Conservation (phyloP, 2,113 vertebrate species). For the Oryzias curvinotus region DNA sequence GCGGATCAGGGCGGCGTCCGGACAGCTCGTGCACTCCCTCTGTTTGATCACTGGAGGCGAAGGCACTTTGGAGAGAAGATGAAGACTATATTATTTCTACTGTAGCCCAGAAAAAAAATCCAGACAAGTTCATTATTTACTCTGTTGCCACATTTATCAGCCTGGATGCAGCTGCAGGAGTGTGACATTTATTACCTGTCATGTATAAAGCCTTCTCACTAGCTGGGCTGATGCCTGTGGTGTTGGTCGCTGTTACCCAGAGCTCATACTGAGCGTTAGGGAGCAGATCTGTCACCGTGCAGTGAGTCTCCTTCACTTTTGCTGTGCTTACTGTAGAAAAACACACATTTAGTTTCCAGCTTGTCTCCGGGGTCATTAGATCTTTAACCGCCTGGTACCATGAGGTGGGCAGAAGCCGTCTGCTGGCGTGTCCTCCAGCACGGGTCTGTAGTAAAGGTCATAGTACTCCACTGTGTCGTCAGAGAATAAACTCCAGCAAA, state of each 20-base stretch:
- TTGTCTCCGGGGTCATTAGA: neutral
- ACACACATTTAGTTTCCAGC: slow-evolving; percentile 1
- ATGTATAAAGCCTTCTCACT: slow-evolving; percentile 89
- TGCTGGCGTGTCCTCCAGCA: slow-evolving; percentile 71
- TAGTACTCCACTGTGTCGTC: slow-evolving; percentile 92
- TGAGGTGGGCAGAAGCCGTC: slow-evolving; percentile 57
- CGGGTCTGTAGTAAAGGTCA: slow-evolving; percentile 83
- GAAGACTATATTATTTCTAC: neutral
- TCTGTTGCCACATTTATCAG: neutral
- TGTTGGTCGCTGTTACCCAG: slow-evolving; percentile 91
- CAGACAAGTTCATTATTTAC: slow-evolving; percentile 1
- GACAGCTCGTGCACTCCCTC: slow-evolving; percentile 82
- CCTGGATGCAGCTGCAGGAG: neutral
- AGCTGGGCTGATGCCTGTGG: slow-evolving; percentile 84
- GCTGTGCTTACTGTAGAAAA: slow-evolving; percentile 75
- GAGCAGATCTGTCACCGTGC: slow-evolving; percentile 82
- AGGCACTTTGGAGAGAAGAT: slow-evolving; percentile 78
- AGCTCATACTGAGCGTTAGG: slow-evolving; percentile 94
- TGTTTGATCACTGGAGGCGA: slow-evolving; percentile 78
- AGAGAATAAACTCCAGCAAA: slow-evolving; percentile 92
- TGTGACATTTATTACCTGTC: slow-evolving; percentile 82
- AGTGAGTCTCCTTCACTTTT: slow-evolving; percentile 90
- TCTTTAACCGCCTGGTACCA: slow-evolving; percentile 69
- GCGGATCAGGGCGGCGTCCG: slow-evolving; percentile 84
- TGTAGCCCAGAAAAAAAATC: slow-evolving; percentile 4